These are phyloP conservation scores for Cichladusa arquata DNA, from an alignment of 2,113 vertebrate species.

Conservation along the genomic window DNA sequence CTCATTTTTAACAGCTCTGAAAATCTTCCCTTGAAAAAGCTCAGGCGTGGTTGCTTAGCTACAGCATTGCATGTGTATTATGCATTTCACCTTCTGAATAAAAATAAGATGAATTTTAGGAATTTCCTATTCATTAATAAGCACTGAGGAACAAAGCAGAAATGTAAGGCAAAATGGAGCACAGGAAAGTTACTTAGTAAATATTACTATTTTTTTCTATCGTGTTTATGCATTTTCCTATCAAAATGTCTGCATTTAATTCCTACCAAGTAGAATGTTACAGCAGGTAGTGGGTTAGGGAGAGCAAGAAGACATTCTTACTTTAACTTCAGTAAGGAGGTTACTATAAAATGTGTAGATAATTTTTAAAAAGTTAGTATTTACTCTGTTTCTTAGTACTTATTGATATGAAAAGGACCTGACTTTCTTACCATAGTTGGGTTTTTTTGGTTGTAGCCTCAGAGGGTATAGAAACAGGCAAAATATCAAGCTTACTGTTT, in stretches of 20 bases:
- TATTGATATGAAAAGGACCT: neutral
- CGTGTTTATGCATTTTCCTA: neutral
- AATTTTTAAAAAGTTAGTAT: neutral
- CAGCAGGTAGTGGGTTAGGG: neutral
- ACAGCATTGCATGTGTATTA: slow-evolving; percentile 15
- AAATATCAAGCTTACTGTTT: neutral
- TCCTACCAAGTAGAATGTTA: neutral
- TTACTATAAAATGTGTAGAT: neutral
- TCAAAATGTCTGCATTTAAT: neutral
- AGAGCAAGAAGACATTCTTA: neutral
- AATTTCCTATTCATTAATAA: neutral
- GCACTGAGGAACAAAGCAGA: neutral
- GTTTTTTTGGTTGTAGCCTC: neutral
- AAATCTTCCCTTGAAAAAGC: slow-evolving; percentile 11
- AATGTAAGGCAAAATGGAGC: neutral
- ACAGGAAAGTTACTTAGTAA: neutral
- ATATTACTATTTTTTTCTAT: neutral
- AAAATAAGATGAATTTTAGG: slow-evolving; percentile 23
- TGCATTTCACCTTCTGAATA: slow-evolving; percentile 37
- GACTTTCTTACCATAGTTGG: neutral
- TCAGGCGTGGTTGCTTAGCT: neutral
- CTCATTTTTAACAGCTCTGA: slow-evolving; percentile 2
- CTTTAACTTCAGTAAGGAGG: neutral
- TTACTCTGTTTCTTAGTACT: neutral
- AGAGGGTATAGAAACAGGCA: neutral